Evolutionary conservation across 1,140 invertebrate species (phyloP).

Genomic region (Contarinia nasturtii): DNA sequence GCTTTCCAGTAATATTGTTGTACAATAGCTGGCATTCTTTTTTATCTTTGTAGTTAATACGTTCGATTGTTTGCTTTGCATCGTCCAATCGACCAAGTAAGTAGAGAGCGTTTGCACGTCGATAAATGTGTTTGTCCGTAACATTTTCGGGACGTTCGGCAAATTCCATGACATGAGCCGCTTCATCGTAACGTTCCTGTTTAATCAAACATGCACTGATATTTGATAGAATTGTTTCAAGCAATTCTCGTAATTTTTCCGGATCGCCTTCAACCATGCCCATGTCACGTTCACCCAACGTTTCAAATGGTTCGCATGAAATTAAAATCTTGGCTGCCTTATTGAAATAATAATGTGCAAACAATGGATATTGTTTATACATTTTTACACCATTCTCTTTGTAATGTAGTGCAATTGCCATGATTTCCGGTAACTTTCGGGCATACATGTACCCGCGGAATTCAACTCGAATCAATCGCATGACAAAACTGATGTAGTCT

Average conservation of each 20-base stretch:
- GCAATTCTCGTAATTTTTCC: constrained; percentile 10
- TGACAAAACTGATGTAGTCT: constrained; percentile 10
- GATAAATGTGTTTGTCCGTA: constrained; percentile 19
- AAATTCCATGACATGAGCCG: constrained; percentile 16
- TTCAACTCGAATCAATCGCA: constrained; percentile 12
- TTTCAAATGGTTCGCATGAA: constrained; percentile 18
- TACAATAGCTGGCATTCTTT: constrained; percentile 16
- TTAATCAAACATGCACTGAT: constrained; percentile 17
- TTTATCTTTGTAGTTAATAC: constrained; percentile 16
- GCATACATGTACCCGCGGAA: constrained; percentile 12
- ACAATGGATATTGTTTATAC: constrained; percentile 19
- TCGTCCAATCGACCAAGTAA: constrained; percentile 18
- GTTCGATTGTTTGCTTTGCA: constrained; percentile 13
- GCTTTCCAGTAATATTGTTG: constrained; percentile 11
- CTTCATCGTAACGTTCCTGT: constrained; percentile 20
- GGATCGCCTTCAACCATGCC: constrained; percentile 9
- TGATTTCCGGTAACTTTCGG: constrained; percentile 11
- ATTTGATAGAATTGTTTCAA: constrained; percentile 18
- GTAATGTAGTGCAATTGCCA: constrained; percentile 11
- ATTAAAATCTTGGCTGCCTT: constrained; percentile 18
- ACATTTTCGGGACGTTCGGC: constrained; percentile 12
- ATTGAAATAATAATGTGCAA: constrained; percentile 20
- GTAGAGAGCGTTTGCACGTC: constrained; percentile 17
- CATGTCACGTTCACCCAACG: constrained; percentile 4
- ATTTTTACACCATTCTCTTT: constrained; percentile 20